These are phyloP conservation scores for Scaptomyza parva DNA, from an alignment of 2,888 invertebrate species.

Conservation along the genomic window DNA sequence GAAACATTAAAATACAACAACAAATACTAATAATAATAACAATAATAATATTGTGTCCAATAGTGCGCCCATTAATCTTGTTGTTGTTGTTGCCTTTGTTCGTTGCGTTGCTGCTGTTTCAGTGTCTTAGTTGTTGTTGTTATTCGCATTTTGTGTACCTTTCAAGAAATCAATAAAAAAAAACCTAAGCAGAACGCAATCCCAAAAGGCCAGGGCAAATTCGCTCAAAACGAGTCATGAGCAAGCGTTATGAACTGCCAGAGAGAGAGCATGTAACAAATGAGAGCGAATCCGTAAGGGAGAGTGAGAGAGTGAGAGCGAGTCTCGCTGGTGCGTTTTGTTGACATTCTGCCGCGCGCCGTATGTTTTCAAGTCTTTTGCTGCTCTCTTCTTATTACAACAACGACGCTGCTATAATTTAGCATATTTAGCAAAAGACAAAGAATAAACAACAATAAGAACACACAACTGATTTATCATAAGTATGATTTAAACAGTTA, in stretches of 20 bases:
- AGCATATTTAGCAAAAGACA: slow-evolving; percentile 58
- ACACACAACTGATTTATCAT: slow-evolving; percentile 20
- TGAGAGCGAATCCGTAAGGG: background rate
- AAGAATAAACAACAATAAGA: slow-evolving; percentile 29
- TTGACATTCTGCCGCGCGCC: slow-evolving; percentile 65
- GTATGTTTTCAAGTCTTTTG: slow-evolving; percentile 15
- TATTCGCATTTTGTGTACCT: slow-evolving; percentile 82
- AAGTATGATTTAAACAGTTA: slow-evolving; percentile 58
- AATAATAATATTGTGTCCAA: slow-evolving; percentile 19
- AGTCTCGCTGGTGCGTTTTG: slow-evolving; percentile 56
- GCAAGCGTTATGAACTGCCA: slow-evolving; percentile 14
- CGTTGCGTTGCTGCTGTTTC: slow-evolving; percentile 38
- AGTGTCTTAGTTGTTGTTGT: slow-evolving; percentile 61
- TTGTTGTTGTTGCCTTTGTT: slow-evolving; percentile 62
- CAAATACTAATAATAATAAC: slow-evolving; percentile 5
- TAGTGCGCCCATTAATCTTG: slow-evolving; percentile 32
- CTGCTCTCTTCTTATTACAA: slow-evolving; percentile 20
- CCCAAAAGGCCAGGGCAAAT: slow-evolving; percentile 66
- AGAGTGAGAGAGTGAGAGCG: slow-evolving; percentile 21
- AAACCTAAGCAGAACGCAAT: slow-evolving; percentile 69
- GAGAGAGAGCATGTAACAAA: slow-evolving; percentile 18
- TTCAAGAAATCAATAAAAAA: slow-evolving; percentile 83
- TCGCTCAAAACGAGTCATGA: slow-evolving; percentile 73
- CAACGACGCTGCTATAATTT: slow-evolving; percentile 43
- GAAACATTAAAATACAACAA: background rate